Conservation (phyloP, 2,113 vertebrate species). For the Panurus biarmicus region DNA sequence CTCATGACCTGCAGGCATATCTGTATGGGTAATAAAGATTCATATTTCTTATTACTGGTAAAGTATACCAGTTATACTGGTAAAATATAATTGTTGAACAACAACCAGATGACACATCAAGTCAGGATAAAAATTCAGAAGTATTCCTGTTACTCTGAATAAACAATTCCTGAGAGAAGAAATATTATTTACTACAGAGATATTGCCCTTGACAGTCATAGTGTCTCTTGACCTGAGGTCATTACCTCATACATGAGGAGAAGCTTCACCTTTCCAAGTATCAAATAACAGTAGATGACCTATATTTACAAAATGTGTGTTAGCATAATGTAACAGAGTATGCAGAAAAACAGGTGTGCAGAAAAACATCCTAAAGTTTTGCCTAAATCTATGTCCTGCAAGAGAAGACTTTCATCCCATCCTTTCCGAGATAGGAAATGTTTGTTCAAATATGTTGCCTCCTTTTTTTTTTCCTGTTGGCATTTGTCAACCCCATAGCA, state of each 20-base stretch:
- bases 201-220: background rate
- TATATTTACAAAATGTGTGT: background rate
- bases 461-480: background rate
- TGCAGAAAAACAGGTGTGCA: background rate
- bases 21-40: background rate
- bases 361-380: background rate
- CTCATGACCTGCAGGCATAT: background rate
- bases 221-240: background rate
- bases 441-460: background rate
- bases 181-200: background rate
- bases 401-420: background rate
- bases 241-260: background rate
- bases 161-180: background rate
- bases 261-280: background rate
- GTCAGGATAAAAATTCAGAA: background rate
- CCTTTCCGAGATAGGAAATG: background rate
- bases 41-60: background rate
- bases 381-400: background rate
- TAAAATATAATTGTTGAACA: background rate
- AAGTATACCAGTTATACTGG: too few species aligned
- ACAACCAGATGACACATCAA: background rate
- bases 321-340: background rate
- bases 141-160: background rate
- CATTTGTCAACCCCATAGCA: background rate
- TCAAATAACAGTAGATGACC: background rate